Evolutionary conservation across 2,888 invertebrate genomes (phyloP).

Genomic region (Polylopha cassiicola): DNA sequence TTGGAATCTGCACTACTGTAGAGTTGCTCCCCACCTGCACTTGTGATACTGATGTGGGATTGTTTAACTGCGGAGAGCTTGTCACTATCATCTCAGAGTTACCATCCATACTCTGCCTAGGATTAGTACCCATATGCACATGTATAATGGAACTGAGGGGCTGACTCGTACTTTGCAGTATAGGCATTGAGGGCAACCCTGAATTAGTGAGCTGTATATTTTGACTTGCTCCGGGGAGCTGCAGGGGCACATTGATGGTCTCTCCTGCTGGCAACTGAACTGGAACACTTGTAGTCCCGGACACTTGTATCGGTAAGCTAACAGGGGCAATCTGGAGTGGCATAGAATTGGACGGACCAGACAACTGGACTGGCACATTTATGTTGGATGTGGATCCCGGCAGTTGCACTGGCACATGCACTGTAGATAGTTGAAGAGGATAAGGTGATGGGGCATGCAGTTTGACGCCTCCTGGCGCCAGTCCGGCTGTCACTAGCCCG

Average conservation of each 20-base stretch:
- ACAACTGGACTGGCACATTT: slow-evolving; percentile 66
- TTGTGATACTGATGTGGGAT: slow-evolving; percentile 52
- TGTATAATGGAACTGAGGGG: slow-evolving; percentile 65
- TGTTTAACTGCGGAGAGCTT: slow-evolving; percentile 55
- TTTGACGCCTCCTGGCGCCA: slow-evolving; percentile 69
- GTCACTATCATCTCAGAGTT: slow-evolving; percentile 53
- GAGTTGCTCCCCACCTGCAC: slow-evolving; percentile 58
- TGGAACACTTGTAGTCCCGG: slow-evolving; percentile 60
- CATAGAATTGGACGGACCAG: slow-evolving; percentile 54
- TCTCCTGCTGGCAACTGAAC: slow-evolving; percentile 66
- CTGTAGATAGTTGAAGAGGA: slow-evolving; percentile 66
- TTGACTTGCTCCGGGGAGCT: slow-evolving; percentile 54
- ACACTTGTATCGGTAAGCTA: slow-evolving; percentile 64
- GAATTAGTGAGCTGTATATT: slow-evolving; percentile 58
- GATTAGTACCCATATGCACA: slow-evolving; percentile 67
- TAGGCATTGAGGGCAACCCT: slow-evolving; percentile 62
- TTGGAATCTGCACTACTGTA: slow-evolving; percentile 61
- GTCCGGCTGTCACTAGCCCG: slow-evolving; percentile 63
- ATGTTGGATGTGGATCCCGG: slow-evolving; percentile 67
- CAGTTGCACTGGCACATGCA: slow-evolving; percentile 71
- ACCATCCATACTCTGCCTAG: slow-evolving; percentile 53
- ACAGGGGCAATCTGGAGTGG: slow-evolving; percentile 66
- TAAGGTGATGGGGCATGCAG: slow-evolving; percentile 61
- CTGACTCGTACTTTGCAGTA: slow-evolving; percentile 56
- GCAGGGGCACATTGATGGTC: slow-evolving; percentile 67